Conservation (phyloP, 2,113 vertebrate genomes). For the Propithecus coquereli region DNA sequence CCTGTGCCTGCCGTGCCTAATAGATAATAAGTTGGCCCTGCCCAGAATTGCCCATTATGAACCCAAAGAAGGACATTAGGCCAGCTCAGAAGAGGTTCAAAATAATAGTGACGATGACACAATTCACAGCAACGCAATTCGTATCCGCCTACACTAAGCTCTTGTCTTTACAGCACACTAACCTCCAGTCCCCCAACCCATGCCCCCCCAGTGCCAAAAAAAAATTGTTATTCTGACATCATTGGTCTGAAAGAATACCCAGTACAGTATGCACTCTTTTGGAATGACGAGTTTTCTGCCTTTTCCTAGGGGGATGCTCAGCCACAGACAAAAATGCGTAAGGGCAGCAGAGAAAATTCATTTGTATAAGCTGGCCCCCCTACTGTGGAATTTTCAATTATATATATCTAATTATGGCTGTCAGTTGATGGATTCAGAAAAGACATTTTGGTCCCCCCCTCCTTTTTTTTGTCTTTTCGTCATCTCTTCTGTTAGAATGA, state of each 20-base stretch:
- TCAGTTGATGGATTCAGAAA: slow-evolving; percentile 92
- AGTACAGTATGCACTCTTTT: slow-evolving; percentile 81
- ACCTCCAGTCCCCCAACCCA: not conserved
- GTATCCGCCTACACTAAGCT: not conserved
- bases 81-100: not conserved
- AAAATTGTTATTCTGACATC: slow-evolving; percentile 86
- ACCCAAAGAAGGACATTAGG: slow-evolving; percentile 45
- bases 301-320: slow-evolving; percentile 81
- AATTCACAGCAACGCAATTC: not conserved
- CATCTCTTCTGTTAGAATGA: slow-evolving; percentile 94
- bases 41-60: slow-evolving; percentile 78
- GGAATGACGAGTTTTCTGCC: slow-evolving; percentile 84
- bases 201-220: slow-evolving; percentile 38
- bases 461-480: slow-evolving; percentile 90
- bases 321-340: slow-evolving; percentile 85
- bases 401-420: slow-evolving; percentile 98
- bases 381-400: slow-evolving; percentile 93
- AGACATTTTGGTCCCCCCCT: slow-evolving; percentile 92
- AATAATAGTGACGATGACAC: not conserved
- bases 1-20: too few relatives aligned
- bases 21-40: not conserved
- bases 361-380: slow-evolving; percentile 88
- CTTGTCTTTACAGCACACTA: not conserved
- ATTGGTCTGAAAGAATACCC: slow-evolving; percentile 82
- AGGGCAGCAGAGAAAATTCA: slow-evolving; percentile 89